Percentiles rank a stretch among this genome's conserved stretches.
Evolutionary conservation across 2,888 invertebrate genomes (phyloP).

Genomic region (Melipona beecheii): DNA sequence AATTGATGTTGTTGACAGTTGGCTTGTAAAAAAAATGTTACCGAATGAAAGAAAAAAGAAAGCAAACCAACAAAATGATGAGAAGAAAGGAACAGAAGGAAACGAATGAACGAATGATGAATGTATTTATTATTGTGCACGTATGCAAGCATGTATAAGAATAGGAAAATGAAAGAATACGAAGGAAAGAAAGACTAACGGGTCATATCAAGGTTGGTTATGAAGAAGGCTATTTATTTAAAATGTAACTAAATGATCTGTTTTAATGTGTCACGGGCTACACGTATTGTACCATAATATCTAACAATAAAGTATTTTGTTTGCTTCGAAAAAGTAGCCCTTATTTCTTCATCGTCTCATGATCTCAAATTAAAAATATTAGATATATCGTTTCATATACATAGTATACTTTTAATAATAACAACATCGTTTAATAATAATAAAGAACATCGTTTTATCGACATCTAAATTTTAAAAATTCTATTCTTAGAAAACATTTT

Average conservation of each 20-base stretch:
- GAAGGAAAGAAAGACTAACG: constrained; percentile 69
- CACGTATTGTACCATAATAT: constrained; percentile 84
- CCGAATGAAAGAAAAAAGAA: constrained; percentile 44
- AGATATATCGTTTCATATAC: background rate
- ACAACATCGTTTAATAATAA: no score
- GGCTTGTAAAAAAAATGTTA: constrained; percentile 74
- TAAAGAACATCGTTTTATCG: no score
- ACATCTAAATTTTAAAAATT: no score
- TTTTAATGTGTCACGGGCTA: constrained; percentile 84
- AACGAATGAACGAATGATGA: constrained; percentile 40
- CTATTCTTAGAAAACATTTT: no score
- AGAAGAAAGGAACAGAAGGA: constrained; percentile 41
- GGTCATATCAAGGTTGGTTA: constrained; percentile 84
- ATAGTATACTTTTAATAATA: no score
- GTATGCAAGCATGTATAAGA: background rate
- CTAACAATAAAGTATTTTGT: constrained; percentile 84
- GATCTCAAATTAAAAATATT: background rate
- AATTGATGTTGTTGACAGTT: constrained; percentile 79
- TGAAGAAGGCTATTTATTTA: constrained; percentile 83
- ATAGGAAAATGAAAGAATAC: constrained; percentile 47
- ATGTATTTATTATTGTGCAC: background rate
- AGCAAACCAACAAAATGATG: constrained; percentile 2
- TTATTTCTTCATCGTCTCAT: background rate
- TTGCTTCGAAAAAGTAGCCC: constrained; percentile 78
- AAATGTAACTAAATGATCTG: constrained; percentile 83